Evolutionary conservation across 2,888 invertebrate genomes (phyloP).

Genomic region (Caenorhabditis afra): DNA sequence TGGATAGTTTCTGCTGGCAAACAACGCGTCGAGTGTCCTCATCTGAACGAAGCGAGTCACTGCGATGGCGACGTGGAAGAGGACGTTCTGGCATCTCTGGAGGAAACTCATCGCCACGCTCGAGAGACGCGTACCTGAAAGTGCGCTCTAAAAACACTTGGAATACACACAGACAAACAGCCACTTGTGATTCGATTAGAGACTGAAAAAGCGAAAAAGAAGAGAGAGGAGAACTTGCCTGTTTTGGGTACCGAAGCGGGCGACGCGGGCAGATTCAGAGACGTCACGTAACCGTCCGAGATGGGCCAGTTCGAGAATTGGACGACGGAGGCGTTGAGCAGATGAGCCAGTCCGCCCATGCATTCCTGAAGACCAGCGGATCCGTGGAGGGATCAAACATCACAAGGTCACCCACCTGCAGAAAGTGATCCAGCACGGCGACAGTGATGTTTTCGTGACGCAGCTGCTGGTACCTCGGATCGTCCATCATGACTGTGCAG

Average conservation of each 20-base stretch:
- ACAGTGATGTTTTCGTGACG: conserved; percentile 63
- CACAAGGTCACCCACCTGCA: conserved; percentile 67
- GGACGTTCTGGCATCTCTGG: conserved; percentile 69
- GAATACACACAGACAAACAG: neutral
- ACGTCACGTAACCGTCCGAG: conserved; percentile 75
- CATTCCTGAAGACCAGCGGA: conserved; percentile 70
- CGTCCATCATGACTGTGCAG: conserved; percentile 70
- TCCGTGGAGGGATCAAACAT: conserved; percentile 2
- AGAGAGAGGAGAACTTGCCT: conserved; percentile 31
- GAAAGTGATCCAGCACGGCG: conserved; percentile 76
- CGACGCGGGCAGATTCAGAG: conserved; percentile 73
- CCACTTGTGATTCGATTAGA: conserved; percentile 21
- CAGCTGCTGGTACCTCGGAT: conserved; percentile 62
- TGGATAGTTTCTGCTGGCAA: conserved; percentile 63
- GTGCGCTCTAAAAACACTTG: conserved; percentile 34
- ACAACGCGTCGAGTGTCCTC: conserved; percentile 65
- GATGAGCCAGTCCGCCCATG: conserved; percentile 71
- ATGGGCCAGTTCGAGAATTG: conserved; percentile 79
- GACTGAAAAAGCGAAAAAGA: neutral
- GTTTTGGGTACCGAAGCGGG: conserved; percentile 74
- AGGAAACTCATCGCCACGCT: conserved; percentile 69
- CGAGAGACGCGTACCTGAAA: conserved; percentile 69
- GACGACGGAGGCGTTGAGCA: conserved; percentile 75
- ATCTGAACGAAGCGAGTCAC: conserved; percentile 70
- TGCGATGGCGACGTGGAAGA: conserved; percentile 71